Conservation (phyloP, 2,888 invertebrate genomes). For the Melitaea athalia region DNA sequence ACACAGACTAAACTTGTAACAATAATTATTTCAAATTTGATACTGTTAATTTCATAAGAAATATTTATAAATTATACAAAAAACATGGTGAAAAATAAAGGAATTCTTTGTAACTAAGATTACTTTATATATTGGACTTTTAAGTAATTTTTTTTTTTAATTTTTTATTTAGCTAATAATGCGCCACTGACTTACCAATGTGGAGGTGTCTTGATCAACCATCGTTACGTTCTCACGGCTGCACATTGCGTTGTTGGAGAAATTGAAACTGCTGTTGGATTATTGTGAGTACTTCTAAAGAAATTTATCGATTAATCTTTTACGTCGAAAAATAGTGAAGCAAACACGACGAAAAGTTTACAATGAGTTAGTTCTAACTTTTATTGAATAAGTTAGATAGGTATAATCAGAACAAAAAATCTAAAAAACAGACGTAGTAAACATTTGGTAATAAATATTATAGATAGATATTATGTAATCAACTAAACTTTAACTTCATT, state of each 20-base stretch:
- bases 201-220: conserved; percentile 83
- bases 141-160: no score
- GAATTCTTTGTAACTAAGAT: not conserved
- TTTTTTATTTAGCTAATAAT: conserved; percentile 19
- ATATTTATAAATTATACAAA: no score
- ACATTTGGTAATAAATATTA: not conserved
- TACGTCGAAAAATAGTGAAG: not conserved
- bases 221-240: conserved; percentile 83
- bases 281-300: conserved; percentile 72
- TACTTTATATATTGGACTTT: no score
- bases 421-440: not conserved
- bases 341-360: no score
- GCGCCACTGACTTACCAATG: conserved; percentile 78
- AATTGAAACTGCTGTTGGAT: conserved; percentile 71
- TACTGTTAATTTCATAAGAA: no score
- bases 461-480: no score
- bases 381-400: no score
- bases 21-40: no score
- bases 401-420: no score
- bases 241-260: conserved; percentile 83
- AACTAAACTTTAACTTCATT: not conserved
- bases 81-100: no score
- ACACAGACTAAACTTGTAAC: no score
- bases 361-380: no score
- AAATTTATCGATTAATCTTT: not conserved